Evolutionary conservation across 2,113 vertebrate genomes (phyloP).

Genomic region (Petrocephalus zakoni): DNA sequence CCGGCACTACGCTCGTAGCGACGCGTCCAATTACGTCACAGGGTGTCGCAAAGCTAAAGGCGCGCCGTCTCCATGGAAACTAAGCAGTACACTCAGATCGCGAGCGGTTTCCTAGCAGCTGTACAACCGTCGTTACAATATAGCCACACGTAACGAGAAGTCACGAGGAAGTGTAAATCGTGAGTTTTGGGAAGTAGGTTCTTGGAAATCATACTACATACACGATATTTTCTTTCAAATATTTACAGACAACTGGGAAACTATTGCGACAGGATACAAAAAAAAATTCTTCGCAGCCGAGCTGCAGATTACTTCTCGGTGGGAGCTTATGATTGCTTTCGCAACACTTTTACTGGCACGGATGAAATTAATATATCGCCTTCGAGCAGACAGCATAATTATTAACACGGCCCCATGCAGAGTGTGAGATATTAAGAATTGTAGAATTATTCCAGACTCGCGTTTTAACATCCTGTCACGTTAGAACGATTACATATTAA

Average conservation of each 20-base stretch:
- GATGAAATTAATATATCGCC: not conserved
- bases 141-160: not conserved
- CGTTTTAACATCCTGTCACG: not conserved
- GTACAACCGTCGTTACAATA: not conserved
- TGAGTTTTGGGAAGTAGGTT: not conserved
- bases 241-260: not conserved
- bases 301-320: not conserved
- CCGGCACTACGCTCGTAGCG: constrained; percentile 21
- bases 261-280: not conserved
- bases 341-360: not conserved
- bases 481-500: not conserved
- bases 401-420: not conserved
- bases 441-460: not conserved
- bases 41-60: constrained; percentile 26
- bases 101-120: constrained; percentile 5
- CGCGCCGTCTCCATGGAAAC: constrained; percentile 45
- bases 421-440: not conserved
- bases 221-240: not conserved
- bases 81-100: not conserved
- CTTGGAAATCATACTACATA: not conserved
- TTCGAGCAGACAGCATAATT: not conserved
- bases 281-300: not conserved
- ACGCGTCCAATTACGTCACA: not conserved
- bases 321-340: not conserved
- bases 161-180: not conserved